phyloP scores from a whole-genome alignment of 2,797 vertebrate genomes.

The Gallinago stenura region DNA sequence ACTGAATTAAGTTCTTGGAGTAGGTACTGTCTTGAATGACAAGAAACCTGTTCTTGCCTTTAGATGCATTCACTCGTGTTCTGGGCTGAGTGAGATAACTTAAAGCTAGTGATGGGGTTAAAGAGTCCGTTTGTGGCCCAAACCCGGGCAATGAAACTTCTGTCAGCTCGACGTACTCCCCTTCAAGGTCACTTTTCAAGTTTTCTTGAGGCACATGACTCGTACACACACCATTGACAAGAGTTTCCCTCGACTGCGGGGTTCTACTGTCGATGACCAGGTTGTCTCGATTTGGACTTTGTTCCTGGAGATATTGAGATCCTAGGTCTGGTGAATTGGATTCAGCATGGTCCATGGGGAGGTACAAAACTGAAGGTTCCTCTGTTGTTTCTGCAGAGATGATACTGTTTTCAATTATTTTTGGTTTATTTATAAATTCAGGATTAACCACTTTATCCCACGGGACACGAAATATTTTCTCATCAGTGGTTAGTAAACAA shows the following conservation, averaged over 20 bases:
- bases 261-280: background rate
- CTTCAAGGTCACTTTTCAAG: constrained; percentile 80
- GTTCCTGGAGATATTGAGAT: background rate
- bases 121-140: constrained; percentile 82
- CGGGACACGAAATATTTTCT: constrained; percentile 84
- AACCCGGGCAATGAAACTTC: constrained; percentile 80
- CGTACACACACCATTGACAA: constrained; percentile 23
- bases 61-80: constrained; percentile 52
- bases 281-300: background rate
- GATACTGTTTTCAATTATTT: background rate
- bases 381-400: constrained; percentile 7
- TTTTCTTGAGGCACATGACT: constrained; percentile 18
- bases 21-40: constrained; percentile 26
- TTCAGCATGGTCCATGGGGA: background rate
- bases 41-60: constrained; percentile 2
- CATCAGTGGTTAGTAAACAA: constrained; percentile 83
- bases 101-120: constrained; percentile 79
- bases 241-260: background rate
- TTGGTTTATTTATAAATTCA: constrained; percentile 82
- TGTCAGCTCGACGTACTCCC: constrained; percentile 86
- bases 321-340: background rate
- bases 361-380: background rate
- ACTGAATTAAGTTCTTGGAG: constrained; percentile 63
- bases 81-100: constrained; percentile 76
- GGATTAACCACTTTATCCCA: constrained; percentile 89